Evolutionary conservation across 2,888 invertebrate genomes (phyloP).

Genomic region (Heliothis peltigera): DNA sequence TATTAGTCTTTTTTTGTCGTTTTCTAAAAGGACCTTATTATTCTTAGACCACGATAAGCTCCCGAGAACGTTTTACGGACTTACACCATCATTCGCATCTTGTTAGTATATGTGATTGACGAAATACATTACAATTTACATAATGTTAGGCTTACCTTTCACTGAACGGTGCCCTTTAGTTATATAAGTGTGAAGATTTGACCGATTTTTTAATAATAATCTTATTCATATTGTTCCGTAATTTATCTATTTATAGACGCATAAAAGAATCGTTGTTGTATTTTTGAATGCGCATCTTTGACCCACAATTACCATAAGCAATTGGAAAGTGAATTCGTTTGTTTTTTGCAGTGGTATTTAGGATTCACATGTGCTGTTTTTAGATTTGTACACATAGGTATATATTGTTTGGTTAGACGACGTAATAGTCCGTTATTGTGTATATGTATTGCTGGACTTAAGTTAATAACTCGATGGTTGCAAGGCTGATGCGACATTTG

Average conservation of each 20-base stretch:
- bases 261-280: neutral
- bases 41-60: no score
- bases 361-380: neutral
- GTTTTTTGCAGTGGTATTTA: neutral
- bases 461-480: no score
- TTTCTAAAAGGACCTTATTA: no score
- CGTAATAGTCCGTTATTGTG: no score
- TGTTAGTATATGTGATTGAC: neutral
- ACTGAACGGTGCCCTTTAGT: slow-evolving; percentile 22
- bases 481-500: no score
- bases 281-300: neutral
- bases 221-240: neutral
- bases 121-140: slow-evolving; percentile 11
- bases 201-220: neutral
- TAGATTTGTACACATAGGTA: no score
- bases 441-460: no score
- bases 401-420: no score
- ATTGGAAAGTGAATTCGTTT: neutral
- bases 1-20: no score
- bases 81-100: neutral
- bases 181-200: slow-evolving; percentile 2
- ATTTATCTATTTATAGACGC: neutral
- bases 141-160: slow-evolving; percentile 21
- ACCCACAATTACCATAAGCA: neutral
- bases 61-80: neutral